Percentiles rank a stretch among this genome's conserved stretches.
phyloP scores from a whole-genome alignment of 2,113 vertebrate genomes.

The Aphyosemion australe region DNA sequence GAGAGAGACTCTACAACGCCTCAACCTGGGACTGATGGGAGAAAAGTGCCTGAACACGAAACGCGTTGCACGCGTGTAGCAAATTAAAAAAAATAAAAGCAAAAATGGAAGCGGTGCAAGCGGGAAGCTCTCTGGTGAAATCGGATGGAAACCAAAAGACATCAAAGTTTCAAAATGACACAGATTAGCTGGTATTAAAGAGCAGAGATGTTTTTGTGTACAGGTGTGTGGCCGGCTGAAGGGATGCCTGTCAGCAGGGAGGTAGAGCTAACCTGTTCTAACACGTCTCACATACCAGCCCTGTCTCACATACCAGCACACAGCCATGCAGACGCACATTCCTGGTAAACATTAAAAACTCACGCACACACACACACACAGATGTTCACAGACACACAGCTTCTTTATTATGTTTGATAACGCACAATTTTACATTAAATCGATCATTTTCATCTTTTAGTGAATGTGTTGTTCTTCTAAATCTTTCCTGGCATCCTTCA shows the following conservation, averaged over 20 bases:
- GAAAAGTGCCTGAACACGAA: slow-evolving; percentile 55
- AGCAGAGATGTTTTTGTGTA: slow-evolving; percentile 21
- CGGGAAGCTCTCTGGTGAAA: slow-evolving; percentile 18
- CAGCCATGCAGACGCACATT: slow-evolving; percentile 32
- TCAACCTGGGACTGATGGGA: slow-evolving; percentile 21
- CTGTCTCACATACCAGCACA: slow-evolving; percentile 65
- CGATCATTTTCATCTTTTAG: slow-evolving; percentile 3
- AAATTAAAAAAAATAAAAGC: not conserved
- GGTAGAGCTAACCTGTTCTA: slow-evolving; percentile 65
- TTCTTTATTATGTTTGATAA: slow-evolving; percentile 15
- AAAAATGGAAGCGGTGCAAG: slow-evolving; percentile 14
- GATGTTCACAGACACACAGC: not conserved
- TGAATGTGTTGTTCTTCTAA: not conserved
- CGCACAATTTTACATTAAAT: not conserved
- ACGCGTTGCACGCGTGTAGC: slow-evolving; percentile 2
- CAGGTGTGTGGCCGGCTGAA: slow-evolving; percentile 33
- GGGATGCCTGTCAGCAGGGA: slow-evolving; percentile 63
- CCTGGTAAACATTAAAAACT: slow-evolving; percentile 31
- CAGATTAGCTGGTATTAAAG: not conserved
- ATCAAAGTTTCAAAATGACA: slow-evolving; percentile 7
- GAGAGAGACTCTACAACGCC: slow-evolving; percentile 17
- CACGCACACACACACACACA: slow-evolving; percentile 31
- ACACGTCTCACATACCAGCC: slow-evolving; percentile 68
- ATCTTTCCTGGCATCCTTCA: slow-evolving; percentile 4
- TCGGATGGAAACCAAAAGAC: slow-evolving; percentile 5